These are phyloP conservation scores for Ricordea florida DNA, from an alignment of 92 coral and sea anemone genomes.

Conservation along the genomic window DNA sequence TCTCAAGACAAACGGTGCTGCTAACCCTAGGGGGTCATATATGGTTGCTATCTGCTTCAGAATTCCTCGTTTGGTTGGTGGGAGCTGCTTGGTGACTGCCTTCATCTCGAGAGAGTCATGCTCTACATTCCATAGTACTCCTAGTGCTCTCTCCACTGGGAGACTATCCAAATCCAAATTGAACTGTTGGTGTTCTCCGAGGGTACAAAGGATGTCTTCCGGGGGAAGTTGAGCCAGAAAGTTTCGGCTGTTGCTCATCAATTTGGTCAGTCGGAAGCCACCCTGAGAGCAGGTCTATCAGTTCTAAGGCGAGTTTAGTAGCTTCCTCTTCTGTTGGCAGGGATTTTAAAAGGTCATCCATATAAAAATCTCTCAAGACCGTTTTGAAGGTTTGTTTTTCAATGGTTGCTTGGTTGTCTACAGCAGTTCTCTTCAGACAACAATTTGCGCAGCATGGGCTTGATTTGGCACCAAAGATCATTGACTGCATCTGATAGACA, in stretches of 20 bases:
- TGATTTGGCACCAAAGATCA: slow-evolving; percentile 58
- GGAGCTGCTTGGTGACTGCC: slow-evolving; percentile 1
- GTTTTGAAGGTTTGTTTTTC: slow-evolving; percentile 25
- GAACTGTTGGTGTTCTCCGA: neutral
- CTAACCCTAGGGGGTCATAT: slow-evolving; percentile 50
- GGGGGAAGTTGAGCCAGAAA: slow-evolving; percentile 38
- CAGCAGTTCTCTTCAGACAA: slow-evolving; percentile 30
- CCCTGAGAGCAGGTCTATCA: slow-evolving; percentile 18
- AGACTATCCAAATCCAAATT: slow-evolving; percentile 47
- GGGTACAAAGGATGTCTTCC: neutral
- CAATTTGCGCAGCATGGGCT: slow-evolving; percentile 41
- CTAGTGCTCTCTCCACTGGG: slow-evolving; percentile 39
- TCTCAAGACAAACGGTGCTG: slow-evolving; percentile 34
- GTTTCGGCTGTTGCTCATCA: slow-evolving; percentile 34
- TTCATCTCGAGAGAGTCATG: slow-evolving; percentile 32
- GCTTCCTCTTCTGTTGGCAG: slow-evolving; percentile 26
- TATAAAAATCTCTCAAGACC: slow-evolving; percentile 45
- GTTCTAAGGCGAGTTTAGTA: slow-evolving; percentile 15
- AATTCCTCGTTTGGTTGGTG: slow-evolving; percentile 26
- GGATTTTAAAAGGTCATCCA: slow-evolving; percentile 62
- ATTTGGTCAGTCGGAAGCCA: slow-evolving; percentile 49
- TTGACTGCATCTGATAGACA: slow-evolving; percentile 55
- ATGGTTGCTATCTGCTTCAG: slow-evolving; percentile 17
- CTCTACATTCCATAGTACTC: slow-evolving; percentile 47
- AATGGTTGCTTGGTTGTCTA: slow-evolving; percentile 4